A percentile compares a stretch with the other conserved stretches of the same genome.
Evolutionary conservation across 1,140 invertebrate genomes (phyloP).

Genomic region (Cydia splendana): DNA sequence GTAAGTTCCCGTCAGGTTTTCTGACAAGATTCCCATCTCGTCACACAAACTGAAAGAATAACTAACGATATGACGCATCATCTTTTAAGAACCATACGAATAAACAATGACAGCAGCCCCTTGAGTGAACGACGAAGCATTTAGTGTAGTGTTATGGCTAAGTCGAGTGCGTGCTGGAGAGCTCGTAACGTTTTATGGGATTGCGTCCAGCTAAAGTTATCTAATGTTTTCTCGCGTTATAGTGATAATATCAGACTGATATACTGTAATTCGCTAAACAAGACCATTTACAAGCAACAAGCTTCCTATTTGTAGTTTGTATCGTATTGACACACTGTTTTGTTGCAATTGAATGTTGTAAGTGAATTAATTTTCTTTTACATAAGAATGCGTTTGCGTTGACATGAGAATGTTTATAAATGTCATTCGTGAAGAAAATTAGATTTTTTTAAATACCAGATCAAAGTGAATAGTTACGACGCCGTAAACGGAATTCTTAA

Average conservation of each 20-base stretch:
- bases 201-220: constrained; percentile 12
- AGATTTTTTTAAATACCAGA: too few species aligned
- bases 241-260: background rate
- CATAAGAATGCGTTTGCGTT: too few species aligned
- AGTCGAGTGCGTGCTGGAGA: constrained; percentile 21
- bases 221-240: constrained; percentile 32
- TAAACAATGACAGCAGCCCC: constrained; percentile 15
- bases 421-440: too few species aligned
- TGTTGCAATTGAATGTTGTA: background rate
- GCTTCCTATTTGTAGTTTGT: constrained; percentile 2
- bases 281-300: constrained; percentile 17
- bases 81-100: constrained; percentile 4
- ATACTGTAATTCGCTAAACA: constrained; percentile 2
- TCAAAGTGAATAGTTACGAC: too few species aligned
- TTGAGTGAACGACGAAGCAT: constrained; percentile 6
- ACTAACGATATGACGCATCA: constrained; percentile 1
- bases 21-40: background rate
- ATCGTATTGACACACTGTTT: background rate
- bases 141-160: constrained; percentile 28
- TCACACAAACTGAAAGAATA: background rate
- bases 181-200: constrained; percentile 31
- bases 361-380: background rate
- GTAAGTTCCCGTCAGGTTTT: background rate
- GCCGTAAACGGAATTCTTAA: too few species aligned
- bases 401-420: too few species aligned